Conservation (phyloP, 2,888 invertebrate genomes). For the Chrysolina americana region DNA sequence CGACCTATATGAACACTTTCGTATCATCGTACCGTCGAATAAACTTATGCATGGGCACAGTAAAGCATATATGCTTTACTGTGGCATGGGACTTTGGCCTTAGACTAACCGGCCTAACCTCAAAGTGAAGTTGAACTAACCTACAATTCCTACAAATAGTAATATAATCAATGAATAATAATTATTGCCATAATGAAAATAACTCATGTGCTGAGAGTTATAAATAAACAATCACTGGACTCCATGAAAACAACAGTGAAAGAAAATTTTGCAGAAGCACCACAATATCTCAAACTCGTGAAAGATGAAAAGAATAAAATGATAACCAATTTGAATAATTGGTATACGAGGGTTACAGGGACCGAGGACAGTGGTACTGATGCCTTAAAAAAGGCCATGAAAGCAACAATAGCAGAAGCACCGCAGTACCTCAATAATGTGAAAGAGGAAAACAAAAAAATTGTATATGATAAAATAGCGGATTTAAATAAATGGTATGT, state of each 20-base stretch:
- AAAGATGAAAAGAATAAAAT: slow-evolving; percentile 59
- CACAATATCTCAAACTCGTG: slow-evolving; percentile 54
- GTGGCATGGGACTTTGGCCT: too few species aligned
- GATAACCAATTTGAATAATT: slow-evolving; percentile 71
- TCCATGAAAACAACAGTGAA: slow-evolving; percentile 53
- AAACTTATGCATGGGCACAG: too few species aligned
- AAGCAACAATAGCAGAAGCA: slow-evolving; percentile 52
- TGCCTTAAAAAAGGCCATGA: slow-evolving; percentile 53
- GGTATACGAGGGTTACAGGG: slow-evolving; percentile 84
- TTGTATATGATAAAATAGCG: slow-evolving; percentile 67
- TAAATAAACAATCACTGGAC: slow-evolving; percentile 36
- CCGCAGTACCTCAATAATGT: slow-evolving; percentile 55
- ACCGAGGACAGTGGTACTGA: slow-evolving; percentile 31
- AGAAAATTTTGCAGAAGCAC: slow-evolving; percentile 53
- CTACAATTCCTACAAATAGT: too few species aligned
- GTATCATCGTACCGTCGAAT: too few species aligned
- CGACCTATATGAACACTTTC: too few species aligned
- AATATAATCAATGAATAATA: background rate
- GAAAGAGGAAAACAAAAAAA: slow-evolving; percentile 58
- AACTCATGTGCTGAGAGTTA: background rate
- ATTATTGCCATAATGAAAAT: slow-evolving; percentile 13
- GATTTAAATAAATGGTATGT: slow-evolving; percentile 78
- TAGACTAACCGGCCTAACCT: too few species aligned
- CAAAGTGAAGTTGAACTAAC: too few species aligned
- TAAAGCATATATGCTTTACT: too few species aligned